phyloP scores from a whole-genome alignment of 2,888 invertebrate genomes.

The Erebia palarica region DNA sequence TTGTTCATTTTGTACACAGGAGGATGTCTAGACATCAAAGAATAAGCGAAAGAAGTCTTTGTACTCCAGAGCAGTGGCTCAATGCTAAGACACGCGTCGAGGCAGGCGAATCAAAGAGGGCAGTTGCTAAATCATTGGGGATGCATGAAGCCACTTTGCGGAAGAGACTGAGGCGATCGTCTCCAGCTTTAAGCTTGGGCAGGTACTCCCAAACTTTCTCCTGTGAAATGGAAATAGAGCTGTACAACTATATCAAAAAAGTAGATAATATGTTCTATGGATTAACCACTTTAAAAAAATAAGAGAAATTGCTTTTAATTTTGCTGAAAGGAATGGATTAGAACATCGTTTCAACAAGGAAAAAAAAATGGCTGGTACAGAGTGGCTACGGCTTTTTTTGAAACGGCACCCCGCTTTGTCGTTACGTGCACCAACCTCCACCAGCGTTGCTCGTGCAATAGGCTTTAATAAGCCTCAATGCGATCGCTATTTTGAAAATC shows the following conservation, averaged over 20 bases:
- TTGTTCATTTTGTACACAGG: neutral
- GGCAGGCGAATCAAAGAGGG: neutral
- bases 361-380: constrained; percentile 16
- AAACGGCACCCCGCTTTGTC: constrained; percentile 7
- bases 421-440: constrained; percentile 7
- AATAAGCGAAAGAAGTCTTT: neutral
- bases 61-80: neutral
- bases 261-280: constrained; percentile 5
- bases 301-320: constrained; percentile 9
- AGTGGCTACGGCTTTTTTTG: constrained; percentile 11
- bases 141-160: neutral
- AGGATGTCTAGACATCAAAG: neutral
- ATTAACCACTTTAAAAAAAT: neutral
- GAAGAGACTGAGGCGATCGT: neutral
- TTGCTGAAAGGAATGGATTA: constrained; percentile 26
- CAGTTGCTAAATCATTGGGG: neutral
- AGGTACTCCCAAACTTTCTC: neutral
- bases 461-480: constrained; percentile 11
- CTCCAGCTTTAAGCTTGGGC: neutral
- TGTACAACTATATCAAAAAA: neutral
- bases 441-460: constrained; percentile 11
- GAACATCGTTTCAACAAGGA: constrained; percentile 2
- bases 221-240: neutral
- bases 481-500: constrained; percentile 1
- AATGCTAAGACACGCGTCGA: neutral